Evolutionary conservation across 2,113 vertebrate species (phyloP), one percentile per base, ranked within the genome.

Genomic region (Camelus dromedarius): DNA sequence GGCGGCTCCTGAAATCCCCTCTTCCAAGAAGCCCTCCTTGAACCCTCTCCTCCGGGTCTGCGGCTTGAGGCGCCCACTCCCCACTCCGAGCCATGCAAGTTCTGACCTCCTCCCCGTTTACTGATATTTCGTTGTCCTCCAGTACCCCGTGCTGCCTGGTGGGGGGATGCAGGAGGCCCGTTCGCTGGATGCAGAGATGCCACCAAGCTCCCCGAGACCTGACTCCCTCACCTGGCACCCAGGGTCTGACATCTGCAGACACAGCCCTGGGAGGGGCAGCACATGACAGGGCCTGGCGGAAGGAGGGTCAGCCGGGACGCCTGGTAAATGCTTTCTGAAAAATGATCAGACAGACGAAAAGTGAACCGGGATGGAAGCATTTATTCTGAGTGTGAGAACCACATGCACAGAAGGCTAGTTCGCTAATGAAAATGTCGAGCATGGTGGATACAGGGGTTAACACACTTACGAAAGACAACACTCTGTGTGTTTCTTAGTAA

Each of bases 11-110:
- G 83, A 96, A 97, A 96, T 85, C 42, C 89, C 88, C 93, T 90
- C 81, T 95, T 87, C 95, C 77, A 89, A 88, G 89, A 97, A 95
- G 73, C 72, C 16, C 73, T 85, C 52, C 72, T 48, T 48, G 66
- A 79, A 42, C 60, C 32, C 16, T 54, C 60, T 93, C 70, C 90
- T 91, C 86, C 89, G 89, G 19, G 30, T 93, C 28, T 13, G 35
- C 89, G 91, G 35, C 42, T 88, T 35, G 28, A 62, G 16, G 15
- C 24, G 52, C 26, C 79, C 60, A 18, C 1, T 6, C 14, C 87
- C 38, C 2, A 58, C 42, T 82, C 79, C 20, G 22, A 18, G 69
- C 56, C 64, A 50, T 3, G 0, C 73, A 62, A 67, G 19, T 60
- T 32, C 20, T 48, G 19, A 64, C 15, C 2, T 54, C 4, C 15